phyloP scores from a whole-genome alignment of 1,140 invertebrate genomes.

The Ceratosolen fusciceps region DNA sequence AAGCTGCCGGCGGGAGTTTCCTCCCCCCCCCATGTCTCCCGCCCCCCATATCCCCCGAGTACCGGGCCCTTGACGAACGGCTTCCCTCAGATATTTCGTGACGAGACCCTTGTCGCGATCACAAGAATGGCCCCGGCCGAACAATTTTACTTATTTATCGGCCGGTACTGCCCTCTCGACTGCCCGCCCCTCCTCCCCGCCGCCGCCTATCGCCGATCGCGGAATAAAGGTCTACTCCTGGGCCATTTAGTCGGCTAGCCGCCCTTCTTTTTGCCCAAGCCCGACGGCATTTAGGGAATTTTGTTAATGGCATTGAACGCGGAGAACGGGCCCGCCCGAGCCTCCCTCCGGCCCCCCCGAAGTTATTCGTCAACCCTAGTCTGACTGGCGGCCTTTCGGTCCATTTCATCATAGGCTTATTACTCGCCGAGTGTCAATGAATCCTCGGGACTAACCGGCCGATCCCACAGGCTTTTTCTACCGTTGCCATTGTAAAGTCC shows the following conservation, averaged over 20 bases:
- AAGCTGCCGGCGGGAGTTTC: background rate
- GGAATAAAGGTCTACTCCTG: no score
- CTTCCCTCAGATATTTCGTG: background rate
- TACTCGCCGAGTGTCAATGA: background rate
- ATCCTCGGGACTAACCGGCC: background rate
- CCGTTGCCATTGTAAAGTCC: background rate
- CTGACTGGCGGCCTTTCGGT: no score
- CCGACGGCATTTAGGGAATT: no score
- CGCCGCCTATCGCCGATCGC: background rate
- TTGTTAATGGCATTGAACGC: no score
- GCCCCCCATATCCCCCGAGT: no score
- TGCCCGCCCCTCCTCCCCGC: background rate
- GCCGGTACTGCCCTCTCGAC: background rate
- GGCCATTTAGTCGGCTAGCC: no score
- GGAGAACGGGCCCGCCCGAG: background rate
- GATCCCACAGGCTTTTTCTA: background rate
- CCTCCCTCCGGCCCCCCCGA: no score
- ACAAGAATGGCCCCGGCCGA: background rate
- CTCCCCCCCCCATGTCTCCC: no score
- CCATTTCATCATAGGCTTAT: background rate
- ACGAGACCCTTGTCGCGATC: background rate
- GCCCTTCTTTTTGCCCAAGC: background rate
- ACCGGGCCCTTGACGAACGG: background rate
- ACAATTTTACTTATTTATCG: constrained; percentile 6
- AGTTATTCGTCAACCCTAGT: background rate